phyloP scores from a whole-genome alignment of 1,140 invertebrate species.

The Penaeus vannamei region DNA sequence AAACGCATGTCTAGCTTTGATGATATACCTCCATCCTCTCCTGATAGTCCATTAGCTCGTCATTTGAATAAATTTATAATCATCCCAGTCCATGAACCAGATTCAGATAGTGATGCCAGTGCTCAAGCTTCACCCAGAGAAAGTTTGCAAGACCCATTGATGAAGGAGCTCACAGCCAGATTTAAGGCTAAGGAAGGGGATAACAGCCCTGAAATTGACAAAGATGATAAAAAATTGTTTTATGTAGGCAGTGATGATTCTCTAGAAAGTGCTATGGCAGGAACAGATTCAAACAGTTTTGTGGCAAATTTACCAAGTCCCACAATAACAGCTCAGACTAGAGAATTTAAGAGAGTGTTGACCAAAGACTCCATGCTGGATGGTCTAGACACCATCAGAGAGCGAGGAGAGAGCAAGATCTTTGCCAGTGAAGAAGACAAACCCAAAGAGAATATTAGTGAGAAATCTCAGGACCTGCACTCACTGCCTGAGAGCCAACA shows the following conservation, averaged over 20 bases:
- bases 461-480: background rate
- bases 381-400: background rate
- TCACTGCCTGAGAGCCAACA: background rate
- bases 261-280: background rate
- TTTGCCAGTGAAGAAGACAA: background rate
- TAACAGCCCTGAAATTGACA: background rate
- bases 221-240: background rate
- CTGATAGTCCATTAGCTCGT: constrained; percentile 60
- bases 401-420: constrained; percentile 13
- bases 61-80: constrained; percentile 59
- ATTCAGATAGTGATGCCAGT: background rate
- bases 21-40: constrained; percentile 64
- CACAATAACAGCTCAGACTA: background rate
- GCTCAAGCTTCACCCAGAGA: background rate
- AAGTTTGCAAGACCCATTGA: background rate
- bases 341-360: background rate
- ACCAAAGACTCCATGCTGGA: background rate
- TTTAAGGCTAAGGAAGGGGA: background rate
- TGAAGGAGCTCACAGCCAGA: background rate
- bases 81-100: constrained; percentile 63
- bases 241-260: background rate
- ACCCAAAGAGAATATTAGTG: background rate
- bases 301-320: background rate
- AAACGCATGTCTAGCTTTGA: constrained; percentile 64
- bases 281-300: background rate